Evolutionary conservation across 2,888 invertebrate genomes (phyloP).

Genomic region (Eledone cirrhosa): DNA sequence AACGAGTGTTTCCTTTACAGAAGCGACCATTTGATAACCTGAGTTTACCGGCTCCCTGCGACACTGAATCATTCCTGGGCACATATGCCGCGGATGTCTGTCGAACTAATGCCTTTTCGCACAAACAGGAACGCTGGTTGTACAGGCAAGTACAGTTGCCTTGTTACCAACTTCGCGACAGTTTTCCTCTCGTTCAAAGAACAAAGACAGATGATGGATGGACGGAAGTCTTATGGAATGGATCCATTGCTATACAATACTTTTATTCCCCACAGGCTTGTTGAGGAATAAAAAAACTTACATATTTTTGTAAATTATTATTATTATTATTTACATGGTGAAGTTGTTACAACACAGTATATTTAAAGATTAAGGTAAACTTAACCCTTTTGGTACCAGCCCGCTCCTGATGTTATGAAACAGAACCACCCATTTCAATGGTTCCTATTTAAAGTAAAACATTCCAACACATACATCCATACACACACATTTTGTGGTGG

Average conservation of each 20-base stretch:
- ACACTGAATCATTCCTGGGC: conserved; percentile 10
- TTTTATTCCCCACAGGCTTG: conserved; percentile 10
- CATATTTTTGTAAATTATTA: no score
- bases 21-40: conserved; percentile 39
- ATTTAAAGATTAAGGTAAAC: no score
- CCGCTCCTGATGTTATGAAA: no score
- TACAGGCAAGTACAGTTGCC: background rate
- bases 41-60: conserved; percentile 39
- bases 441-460: no score
- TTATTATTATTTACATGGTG: no score
- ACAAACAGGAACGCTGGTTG: conserved; percentile 17
- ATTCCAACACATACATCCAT: no score
- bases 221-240: conserved; percentile 14
- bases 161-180: background rate
- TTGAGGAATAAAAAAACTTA: background rate
- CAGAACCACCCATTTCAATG: no score
- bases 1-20: conserved; percentile 38
- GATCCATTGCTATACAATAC: background rate
- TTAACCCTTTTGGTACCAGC: no score
- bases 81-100: conserved; percentile 7
- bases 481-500: no score
- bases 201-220: background rate
- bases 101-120: background rate
- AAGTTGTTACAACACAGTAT: no score
- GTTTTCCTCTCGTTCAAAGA: background rate